These are phyloP conservation scores for Dinocampus coccinellae DNA, from an alignment of 2,888 invertebrate genomes.

Conservation along the genomic window DNA sequence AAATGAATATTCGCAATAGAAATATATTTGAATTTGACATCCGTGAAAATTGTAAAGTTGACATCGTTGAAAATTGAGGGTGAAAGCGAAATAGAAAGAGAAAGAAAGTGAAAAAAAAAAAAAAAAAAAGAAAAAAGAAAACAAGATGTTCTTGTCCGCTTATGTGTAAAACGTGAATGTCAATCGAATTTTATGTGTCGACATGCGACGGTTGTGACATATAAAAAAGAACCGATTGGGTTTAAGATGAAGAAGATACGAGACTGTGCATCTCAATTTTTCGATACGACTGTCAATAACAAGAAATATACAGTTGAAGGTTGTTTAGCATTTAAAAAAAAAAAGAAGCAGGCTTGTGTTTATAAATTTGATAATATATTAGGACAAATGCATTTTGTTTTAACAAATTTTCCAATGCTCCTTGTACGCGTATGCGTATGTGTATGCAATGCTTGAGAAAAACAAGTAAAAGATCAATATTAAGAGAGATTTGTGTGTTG, in stretches of 20 bases:
- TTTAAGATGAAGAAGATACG: not conserved
- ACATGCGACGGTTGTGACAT: constrained; percentile 3
- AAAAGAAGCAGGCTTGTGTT: no score
- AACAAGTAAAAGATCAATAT: constrained; percentile 7
- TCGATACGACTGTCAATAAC: constrained; percentile 19
- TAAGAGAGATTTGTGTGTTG: not conserved
- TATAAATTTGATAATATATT: no score
- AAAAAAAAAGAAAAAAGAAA: no score
- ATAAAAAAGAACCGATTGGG: not conserved
- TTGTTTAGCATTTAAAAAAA: not conserved
- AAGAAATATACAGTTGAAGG: not conserved
- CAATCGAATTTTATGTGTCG: constrained; percentile 10
- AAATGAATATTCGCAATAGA: not conserved
- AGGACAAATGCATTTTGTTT: no score
- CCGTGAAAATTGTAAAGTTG: not conserved
- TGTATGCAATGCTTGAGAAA: not conserved
- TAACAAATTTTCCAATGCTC: no score
- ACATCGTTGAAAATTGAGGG: not conserved
- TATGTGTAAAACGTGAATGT: not conserved
- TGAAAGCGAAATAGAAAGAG: no score
- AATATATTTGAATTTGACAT: not conserved
- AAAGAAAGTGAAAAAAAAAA: no score
- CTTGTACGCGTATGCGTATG: not conserved
- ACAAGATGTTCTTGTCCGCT: not conserved
- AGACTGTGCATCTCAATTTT: not conserved